Conservation (phyloP, 1,140 invertebrate genomes). For the Bombus sylvicola region DNA sequence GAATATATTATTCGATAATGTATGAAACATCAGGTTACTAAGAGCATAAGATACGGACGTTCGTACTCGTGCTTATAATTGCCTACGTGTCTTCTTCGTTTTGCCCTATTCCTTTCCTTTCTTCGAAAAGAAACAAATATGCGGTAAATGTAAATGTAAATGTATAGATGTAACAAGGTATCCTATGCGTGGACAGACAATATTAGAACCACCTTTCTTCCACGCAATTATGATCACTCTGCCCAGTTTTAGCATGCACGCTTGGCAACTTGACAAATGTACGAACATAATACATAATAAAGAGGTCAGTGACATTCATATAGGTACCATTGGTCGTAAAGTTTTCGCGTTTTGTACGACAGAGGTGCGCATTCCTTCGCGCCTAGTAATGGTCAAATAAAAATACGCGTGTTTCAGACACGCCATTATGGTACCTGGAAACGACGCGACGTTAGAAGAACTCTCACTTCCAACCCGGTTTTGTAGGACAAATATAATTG, state of each 20-base stretch:
- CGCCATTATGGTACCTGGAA: slow-evolving; percentile 23
- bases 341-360: slow-evolving; percentile 8
- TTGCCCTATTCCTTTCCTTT: background rate
- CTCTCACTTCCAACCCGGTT: slow-evolving; percentile 39
- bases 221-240: slow-evolving; percentile 6
- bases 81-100: no score
- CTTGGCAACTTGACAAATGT: slow-evolving; percentile 28
- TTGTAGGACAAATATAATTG: slow-evolving; percentile 43
- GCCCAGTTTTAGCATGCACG: background rate
- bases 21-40: background rate
- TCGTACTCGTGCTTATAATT: background rate
- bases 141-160: background rate
- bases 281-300: background rate
- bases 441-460: slow-evolving; percentile 21
- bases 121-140: background rate
- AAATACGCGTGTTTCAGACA: slow-evolving; percentile 7
- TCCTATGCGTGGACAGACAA: background rate
- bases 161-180: no score
- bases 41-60: background rate
- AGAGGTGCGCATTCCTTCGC: slow-evolving; percentile 2
- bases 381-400: slow-evolving; percentile 5
- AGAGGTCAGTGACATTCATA: slow-evolving; percentile 20
- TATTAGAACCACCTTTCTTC: slow-evolving; percentile 3
- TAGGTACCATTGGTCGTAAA: slow-evolving; percentile 25
- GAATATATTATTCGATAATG: background rate